Conservation (phyloP, 35 echinoderm and acorn worm genomes). For the Ptychodera flava region DNA sequence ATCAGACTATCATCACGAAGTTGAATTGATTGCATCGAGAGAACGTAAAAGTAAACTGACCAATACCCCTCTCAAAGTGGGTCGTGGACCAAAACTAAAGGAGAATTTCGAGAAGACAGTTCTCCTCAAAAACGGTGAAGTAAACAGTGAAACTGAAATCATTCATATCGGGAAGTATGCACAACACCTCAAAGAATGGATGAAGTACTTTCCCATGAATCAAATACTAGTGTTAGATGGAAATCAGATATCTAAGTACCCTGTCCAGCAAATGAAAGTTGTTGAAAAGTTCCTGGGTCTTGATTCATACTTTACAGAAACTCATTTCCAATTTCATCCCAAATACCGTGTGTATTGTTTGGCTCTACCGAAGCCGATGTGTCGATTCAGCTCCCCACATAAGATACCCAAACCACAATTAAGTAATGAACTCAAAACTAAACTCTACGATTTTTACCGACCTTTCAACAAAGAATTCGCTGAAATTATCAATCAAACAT, state of each 20-base stretch:
- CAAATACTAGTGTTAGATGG: conserved; percentile 53
- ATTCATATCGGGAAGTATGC: conserved; percentile 56
- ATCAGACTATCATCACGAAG: conserved; percentile 83
- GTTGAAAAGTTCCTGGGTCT: conserved; percentile 64
- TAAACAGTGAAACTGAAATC: conserved; percentile 66
- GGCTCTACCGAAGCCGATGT: not conserved
- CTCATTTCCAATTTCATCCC: not conserved
- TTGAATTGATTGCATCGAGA: conserved; percentile 40
- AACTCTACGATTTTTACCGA: conserved; percentile 37
- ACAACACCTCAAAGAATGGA: conserved; percentile 76
- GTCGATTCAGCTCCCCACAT: conserved; percentile 54
- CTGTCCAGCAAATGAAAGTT: conserved; percentile 46
- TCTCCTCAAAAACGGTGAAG: conserved; percentile 29
- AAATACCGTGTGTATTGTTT: not conserved
- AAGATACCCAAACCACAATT: conserved; percentile 70
- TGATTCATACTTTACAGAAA: conserved; percentile 36
- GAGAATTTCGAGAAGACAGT: conserved; percentile 36
- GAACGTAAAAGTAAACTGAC: conserved; percentile 15
- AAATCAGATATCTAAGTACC: conserved; percentile 37
- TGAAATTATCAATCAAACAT: conserved; percentile 9
- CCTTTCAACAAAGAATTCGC: conserved; percentile 37
- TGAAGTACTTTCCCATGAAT: conserved; percentile 65
- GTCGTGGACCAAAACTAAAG: conserved; percentile 15
- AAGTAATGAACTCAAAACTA: conserved; percentile 25
- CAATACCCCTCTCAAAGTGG: not conserved